Base-by-base conservation (phyloP, 2,113 vertebrate genomes). In the Falcunculus frontatus region DNA sequence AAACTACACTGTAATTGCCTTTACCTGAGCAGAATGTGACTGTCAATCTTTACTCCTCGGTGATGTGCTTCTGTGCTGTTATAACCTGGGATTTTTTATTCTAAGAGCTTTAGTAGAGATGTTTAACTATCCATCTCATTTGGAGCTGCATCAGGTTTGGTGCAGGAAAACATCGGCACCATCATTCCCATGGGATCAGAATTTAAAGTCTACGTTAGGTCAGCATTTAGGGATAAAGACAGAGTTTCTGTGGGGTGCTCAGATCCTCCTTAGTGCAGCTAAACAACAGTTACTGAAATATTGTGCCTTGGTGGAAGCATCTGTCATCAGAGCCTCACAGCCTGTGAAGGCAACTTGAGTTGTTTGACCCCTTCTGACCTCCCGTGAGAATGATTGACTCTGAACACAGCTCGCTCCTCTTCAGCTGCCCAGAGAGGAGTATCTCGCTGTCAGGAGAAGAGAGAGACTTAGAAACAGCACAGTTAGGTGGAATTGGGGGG, bases 91-190 rank as follows among this genome's bases (percentile, higher is more conserved):
- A 83, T 13, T 46, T 85, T 53, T 62, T n/a, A 29, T 69, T 65
- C 50, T 57, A 39, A 49, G 16, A 17, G 3, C 20, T 73, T 76
- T 59, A 55, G 42, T 39, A 73, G 62, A 65, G 20, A 12, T 47
- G 33, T 56, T 77, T 50, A 76, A 81, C 75, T 55, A 20, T 50
- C 55, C 35, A 11, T 47, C 33, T 77, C 7, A 19, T 62, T 35
- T 65, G 67, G 49, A 93, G n/a, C 16, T 18, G 10, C 12, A 65
- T 46, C 50, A 18, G 33, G 23, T 87, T 86, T 57, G 50, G 47
- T 55, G 23, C 33, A 16, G 1, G 13, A 67, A 90, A 91, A 7
- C 46, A 57, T 23, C 0, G 0, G n/a, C 5, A 84, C 6, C 5
- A 19, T 57, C 25, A 9, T 29, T 62, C 11, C 42, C 33, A 25